Conservation (phyloP, 2,888 invertebrate species). For the Minunthozetes semirufus region DNA sequence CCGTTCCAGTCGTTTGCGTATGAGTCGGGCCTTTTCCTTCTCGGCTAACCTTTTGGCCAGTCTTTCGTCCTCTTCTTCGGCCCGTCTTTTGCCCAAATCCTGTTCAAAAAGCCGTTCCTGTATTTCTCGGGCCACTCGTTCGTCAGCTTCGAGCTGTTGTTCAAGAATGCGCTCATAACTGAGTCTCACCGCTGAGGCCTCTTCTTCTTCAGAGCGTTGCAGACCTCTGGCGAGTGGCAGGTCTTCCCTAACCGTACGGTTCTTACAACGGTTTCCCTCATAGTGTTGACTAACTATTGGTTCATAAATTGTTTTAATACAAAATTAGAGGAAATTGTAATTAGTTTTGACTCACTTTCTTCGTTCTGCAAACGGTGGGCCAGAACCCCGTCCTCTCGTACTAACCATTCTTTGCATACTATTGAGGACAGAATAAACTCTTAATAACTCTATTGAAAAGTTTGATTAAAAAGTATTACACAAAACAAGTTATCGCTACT, state of each 20-base stretch:
- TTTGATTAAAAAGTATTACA: neutral
- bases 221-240: slow-evolving; percentile 67
- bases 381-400: slow-evolving; percentile 73
- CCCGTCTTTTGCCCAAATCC: slow-evolving; percentile 22
- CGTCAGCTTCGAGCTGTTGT: slow-evolving; percentile 55
- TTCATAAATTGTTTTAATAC: neutral
- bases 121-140: slow-evolving; percentile 40
- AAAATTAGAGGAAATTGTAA: neutral
- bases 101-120: slow-evolving; percentile 37
- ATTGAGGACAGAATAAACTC: slow-evolving; percentile 24
- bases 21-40: slow-evolving; percentile 52
- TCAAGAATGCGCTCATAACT: slow-evolving; percentile 49
- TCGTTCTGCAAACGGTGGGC: slow-evolving; percentile 72
- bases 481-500: neutral
- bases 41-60: slow-evolving; percentile 51
- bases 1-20: slow-evolving; percentile 46
- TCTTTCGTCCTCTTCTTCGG: slow-evolving; percentile 36
- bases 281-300: slow-evolving; percentile 63
- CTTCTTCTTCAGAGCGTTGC: slow-evolving; percentile 62
- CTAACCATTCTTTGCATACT: slow-evolving; percentile 73
- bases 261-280: slow-evolving; percentile 65
- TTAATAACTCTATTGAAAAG: neutral
- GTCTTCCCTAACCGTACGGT: slow-evolving; percentile 69
- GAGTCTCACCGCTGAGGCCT: slow-evolving; percentile 49
- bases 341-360: slow-evolving; percentile 59